phyloP scores from a whole-genome alignment of 2,797 vertebrate genomes.

The Neosilurus mollespiculum region DNA sequence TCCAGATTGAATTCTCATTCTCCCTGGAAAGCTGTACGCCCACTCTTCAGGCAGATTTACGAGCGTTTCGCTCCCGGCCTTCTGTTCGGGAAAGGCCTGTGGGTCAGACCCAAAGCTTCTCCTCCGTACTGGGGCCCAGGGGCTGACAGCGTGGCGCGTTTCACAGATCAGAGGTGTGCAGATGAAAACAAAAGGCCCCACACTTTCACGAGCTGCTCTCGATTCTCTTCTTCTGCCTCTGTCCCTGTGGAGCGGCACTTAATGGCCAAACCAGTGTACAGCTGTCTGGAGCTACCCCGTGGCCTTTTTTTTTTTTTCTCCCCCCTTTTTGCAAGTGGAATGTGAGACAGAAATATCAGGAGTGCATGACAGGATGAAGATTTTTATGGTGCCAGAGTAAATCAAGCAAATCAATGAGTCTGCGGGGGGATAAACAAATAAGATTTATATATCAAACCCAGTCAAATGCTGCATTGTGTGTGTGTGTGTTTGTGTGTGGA shows the following conservation, averaged over 20 bases:
- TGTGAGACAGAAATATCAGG: conserved; percentile 35
- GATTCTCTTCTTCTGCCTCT: conserved; percentile 27
- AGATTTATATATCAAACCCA: conserved; percentile 5
- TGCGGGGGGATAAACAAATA: conserved; percentile 24
- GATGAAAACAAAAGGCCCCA: conserved; percentile 45
- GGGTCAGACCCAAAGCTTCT: conserved; percentile 43
- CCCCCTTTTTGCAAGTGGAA: background rate
- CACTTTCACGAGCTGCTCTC: conserved; percentile 46
- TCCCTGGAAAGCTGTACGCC: conserved; percentile 58
- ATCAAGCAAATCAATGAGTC: conserved; percentile 29
- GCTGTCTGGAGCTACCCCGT: conserved; percentile 8
- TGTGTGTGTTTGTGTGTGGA: conserved; percentile 36
- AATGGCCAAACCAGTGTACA: conserved; percentile 38
- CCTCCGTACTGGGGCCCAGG: conserved; percentile 17
- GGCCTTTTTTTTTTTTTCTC: background rate
- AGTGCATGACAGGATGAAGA: conserved; percentile 17
- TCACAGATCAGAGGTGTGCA: conserved; percentile 46
- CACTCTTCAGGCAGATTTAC: conserved; percentile 65
- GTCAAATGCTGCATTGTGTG: conserved; percentile 29
- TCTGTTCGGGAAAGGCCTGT: conserved; percentile 52
- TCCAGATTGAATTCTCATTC: conserved; percentile 74
- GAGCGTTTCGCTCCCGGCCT: conserved; percentile 51
- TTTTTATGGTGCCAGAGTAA: conserved; percentile 46
- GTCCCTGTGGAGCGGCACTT: conserved; percentile 27
- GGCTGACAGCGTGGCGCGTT: conserved; percentile 34